phyloP scores from a whole-genome alignment of 2,888 invertebrate genomes.

The Idaea aversata region DNA sequence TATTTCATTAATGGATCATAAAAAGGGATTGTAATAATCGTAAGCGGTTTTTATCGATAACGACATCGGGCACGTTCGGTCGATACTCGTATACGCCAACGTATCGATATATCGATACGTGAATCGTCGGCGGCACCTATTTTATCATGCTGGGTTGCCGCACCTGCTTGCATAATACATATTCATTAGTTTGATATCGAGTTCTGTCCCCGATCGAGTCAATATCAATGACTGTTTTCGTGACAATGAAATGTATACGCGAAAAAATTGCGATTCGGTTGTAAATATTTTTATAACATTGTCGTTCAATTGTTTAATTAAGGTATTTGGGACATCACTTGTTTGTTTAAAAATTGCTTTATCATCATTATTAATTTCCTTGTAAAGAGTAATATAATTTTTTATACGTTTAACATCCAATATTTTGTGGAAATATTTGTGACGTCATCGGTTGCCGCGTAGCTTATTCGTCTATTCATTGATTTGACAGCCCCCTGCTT shows the following conservation, averaged over 20 bases:
- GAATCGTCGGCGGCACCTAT: conserved; percentile 72
- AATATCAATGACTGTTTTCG: conserved; percentile 67
- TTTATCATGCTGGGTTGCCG: conserved; percentile 62
- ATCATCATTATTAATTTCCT: too few species aligned
- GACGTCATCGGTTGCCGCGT: not conserved
- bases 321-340: too few species aligned
- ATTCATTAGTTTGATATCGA: conserved; percentile 70
- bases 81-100: conserved; percentile 37
- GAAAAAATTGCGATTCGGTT: conserved; percentile 2
- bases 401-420: too few species aligned
- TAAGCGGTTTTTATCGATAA: conserved; percentile 40
- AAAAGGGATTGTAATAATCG: conserved; percentile 16
- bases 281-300: not conserved
- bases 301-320: not conserved
- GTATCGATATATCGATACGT: conserved; percentile 60
- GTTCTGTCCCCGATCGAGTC: conserved; percentile 48
- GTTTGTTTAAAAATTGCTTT: not conserved
- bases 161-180: conserved; percentile 78
- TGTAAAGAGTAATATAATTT: too few species aligned
- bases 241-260: conserved; percentile 33
- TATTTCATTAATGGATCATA: conserved; percentile 13
- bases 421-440: not conserved
- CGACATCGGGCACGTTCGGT: conserved; percentile 25
- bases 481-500: too few species aligned
- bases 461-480: too few species aligned